Percentiles rank a stretch among this genome's conserved stretches.
Evolutionary conservation across 2,888 invertebrate genomes (phyloP).

Genomic region (Lasioglossum figueresi): DNA sequence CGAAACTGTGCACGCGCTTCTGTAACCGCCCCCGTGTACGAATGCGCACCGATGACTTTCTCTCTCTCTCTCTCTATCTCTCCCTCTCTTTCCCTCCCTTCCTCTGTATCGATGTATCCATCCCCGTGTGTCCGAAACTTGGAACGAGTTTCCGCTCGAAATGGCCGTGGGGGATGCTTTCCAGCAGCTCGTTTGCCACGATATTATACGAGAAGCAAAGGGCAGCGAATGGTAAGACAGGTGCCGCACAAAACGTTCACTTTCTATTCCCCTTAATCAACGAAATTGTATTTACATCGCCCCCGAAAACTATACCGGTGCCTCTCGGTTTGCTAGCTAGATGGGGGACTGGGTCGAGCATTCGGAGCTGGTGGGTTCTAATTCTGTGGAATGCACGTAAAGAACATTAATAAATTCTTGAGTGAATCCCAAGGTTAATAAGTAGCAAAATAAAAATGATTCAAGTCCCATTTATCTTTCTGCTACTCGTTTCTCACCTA

Average conservation of each 20-base stretch:
- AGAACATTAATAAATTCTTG: not conserved
- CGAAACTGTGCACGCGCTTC: not conserved
- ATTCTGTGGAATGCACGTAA: not conserved
- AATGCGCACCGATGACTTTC: conserved; percentile 21
- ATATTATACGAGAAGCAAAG: conserved; percentile 46
- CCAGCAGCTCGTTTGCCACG: conserved; percentile 49
- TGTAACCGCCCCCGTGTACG: not conserved
- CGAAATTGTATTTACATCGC: not conserved
- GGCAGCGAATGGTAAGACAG: conserved; percentile 49
- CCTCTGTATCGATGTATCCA: conserved; percentile 39
- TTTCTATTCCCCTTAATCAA: not conserved
- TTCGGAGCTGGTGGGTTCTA: no score
- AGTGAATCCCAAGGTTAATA: no score
- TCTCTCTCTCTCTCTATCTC: not conserved
- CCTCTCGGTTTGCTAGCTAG: not conserved
- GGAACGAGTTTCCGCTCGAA: conserved; percentile 56
- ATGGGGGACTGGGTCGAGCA: not conserved
- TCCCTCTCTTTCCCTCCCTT: not conserved
- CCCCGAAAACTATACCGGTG: not conserved
- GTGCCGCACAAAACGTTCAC: conserved; percentile 25
- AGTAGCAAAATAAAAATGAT: no score
- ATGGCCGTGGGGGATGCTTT: conserved; percentile 63
- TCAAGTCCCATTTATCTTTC: no score
- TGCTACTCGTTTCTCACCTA: no score
- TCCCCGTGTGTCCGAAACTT: conserved; percentile 58